These are phyloP conservation scores for Cyprinus carpio DNA, from an alignment of 2,113 vertebrate species.

Conservation along the genomic window DNA sequence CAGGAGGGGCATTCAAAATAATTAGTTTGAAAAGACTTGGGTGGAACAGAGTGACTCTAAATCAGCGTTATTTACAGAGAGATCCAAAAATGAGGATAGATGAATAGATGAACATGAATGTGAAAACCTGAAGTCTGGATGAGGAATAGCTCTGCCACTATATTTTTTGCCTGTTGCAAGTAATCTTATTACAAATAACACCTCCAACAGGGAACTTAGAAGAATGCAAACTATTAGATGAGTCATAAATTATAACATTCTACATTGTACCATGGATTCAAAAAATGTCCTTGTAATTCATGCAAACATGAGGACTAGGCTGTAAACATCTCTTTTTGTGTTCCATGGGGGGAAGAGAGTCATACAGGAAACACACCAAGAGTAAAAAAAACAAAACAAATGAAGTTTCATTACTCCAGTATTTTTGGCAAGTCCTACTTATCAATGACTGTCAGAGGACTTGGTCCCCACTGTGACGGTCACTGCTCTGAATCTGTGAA, in stretches of 20 bases:
- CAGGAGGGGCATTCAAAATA: neutral
- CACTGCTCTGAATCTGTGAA: constrained; percentile 20
- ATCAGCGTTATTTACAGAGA: too few species aligned
- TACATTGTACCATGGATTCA: neutral
- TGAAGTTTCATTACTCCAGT: neutral
- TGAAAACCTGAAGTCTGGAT: neutral
- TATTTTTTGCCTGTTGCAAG: neutral
- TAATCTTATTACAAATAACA: neutral
- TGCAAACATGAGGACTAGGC: neutral
- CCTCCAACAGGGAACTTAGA: neutral
- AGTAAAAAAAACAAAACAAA: neutral
- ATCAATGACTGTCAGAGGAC: neutral
- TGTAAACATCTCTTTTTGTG: neutral
- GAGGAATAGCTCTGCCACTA: neutral
- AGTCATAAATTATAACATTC: neutral
- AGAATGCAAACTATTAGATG: neutral
- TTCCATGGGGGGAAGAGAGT: neutral
- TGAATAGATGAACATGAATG: too few species aligned
- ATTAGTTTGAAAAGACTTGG: neutral
- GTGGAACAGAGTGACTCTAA: too few species aligned
- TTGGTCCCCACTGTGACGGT: neutral
- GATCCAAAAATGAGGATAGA: too few species aligned
- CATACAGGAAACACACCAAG: too few species aligned
- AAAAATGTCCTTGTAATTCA: neutral
- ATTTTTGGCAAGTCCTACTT: neutral